Base-by-base conservation (phyloP, 2,888 invertebrate species). In the Notodonta ziczac region DNA sequence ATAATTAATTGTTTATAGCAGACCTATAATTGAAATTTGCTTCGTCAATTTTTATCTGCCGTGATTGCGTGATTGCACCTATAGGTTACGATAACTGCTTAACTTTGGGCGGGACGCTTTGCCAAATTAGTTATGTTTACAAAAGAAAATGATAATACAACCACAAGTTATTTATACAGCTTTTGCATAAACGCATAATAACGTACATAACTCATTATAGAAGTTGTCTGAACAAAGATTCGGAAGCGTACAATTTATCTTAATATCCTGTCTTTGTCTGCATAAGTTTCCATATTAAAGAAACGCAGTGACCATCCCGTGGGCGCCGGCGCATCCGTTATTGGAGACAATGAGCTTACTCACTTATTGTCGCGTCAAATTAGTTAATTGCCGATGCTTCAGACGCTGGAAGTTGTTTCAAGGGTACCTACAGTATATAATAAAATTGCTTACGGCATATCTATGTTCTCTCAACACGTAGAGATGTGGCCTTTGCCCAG, bases 301-400 rank as follows among this genome's bases (percentile, higher is more conserved):
- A 39, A 67, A n/a, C 46, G 65, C 60, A 60, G 24, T 8, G 16
- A 53, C 32, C 35, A 13, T 40, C 24, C 5, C 40, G 14, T 40
- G 60, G 59, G 73, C 78, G 87, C 86, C 79, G 87, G 84, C 78
- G 85, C 82, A 81, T 85, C 83, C 82, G 84, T 75, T 72, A 84
- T 85, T 83, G 73, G 74, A 83, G 76, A 78, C 81, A 81, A 82
- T 69, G 69, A 76, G 74, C 73, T 81, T 77, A 78, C 77, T 73
- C 79, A 80, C 80, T 82, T 80, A 83, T 69, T 77, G 78, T 74
- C 75, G 76, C 70, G 66, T 72, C 81, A 81, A 85, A 88, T 87
- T 86, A 78, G 78, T 81, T 88, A 88, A 88, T 87, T 88, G 85
- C 73, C 78, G 70, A 80, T 83, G 82, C 85, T 83, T 76, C 75